Base-by-base conservation (phyloP, 2,797 vertebrate genomes). In the Poecile montanus region DNA sequence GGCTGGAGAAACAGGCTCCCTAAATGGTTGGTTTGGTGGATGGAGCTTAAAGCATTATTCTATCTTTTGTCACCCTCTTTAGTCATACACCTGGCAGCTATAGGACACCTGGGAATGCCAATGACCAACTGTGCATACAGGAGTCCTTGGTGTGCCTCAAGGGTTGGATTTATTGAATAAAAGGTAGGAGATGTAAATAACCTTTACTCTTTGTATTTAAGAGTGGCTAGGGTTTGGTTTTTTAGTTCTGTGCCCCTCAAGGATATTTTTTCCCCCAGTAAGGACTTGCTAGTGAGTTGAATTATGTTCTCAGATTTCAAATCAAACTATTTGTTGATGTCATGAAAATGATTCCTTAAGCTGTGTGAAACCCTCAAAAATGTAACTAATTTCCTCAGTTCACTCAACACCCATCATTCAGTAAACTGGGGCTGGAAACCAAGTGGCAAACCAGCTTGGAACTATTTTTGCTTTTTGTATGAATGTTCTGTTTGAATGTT, bases 331-430 rank as follows among this genome's bases (percentile, higher is more conserved):
- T 78, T 90, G 57, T 84, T 89, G 71, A 65, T 92, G 81, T 89
- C 32, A 67, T 83, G 44, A 87, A 82, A 92, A 89, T 68, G 40
- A 67, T 87, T 89, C 74, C 70, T 81, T 78, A 88, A 81, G 40
- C 88, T 75, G 25, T 80, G 58, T 89, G 66, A 95, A 95, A 84
- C 51, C 56, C 91, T 94, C 85, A 95, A 76, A 92, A 93, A 90
- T 79, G 66, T 81, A 84, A 61, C 79, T 81, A 5, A 93, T 91
- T 96, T 95, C 80, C 85, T 91, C 74, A 56, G 40, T 47, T 94
- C 85, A 36, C 65, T 95, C 74, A 89, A 56, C 74, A 81, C 70
- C 62, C 66, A 11, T 91, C 60, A 51, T 15, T 86, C 74, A 66
- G 80, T 85, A 76, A 91, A 62, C 21, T 65, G 62, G n/a, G 40